Evolutionary conservation across 2,113 vertebrate genomes (phyloP), one percentile per base, ranked within the genome.

Genomic region (Chionis minor): DNA sequence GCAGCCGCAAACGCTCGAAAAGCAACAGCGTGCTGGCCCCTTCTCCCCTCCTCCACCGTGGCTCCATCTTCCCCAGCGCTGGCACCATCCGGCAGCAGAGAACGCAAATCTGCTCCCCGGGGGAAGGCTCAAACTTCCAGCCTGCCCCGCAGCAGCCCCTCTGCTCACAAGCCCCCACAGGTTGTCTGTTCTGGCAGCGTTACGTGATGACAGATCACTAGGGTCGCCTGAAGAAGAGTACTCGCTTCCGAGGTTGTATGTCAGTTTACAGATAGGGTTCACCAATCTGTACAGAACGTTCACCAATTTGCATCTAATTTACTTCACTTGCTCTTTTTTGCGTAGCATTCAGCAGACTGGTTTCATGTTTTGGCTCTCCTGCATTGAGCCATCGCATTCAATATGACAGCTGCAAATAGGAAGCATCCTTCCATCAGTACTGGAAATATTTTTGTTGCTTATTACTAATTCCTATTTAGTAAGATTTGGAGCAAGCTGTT

Each of bases 41-140:
- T 0, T 35, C 67, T 85, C 71, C 81, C 51, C 51, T 40, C 62
- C 49, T n/a, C 23, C 47, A 24, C 2, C 0, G 16, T 0, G 1
- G 27, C 33, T 58, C 35, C 0, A 0, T 16, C 61, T 21, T 45
- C 11, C 56, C 28, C 54, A 38, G 40, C 0, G 0, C 26, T 21
- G 73, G 38, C 15, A 63, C 19, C 52, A 30, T 35, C 20, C 54
- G 59, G n/a, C 21, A 91, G 45, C 61, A 32, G 56, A 38, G 61
- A 49, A 55, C 0, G 0, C 23, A 32, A 23, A 55, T 44, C 56
- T 65, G 44, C 24, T 81, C 27, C 18, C 12, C 2, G 3, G 38
- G 38, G 0, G 2, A 58, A 58, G 44, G 59, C 10, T 40, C 32
- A 56, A 4, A 45, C 16, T 67, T 59, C 40, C 47, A 95, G 33